Percentiles rank a stretch among this genome's conserved stretches.
Conservation (phyloP, 2,888 invertebrate genomes). For the Bruchidius siliquastri region DNA sequence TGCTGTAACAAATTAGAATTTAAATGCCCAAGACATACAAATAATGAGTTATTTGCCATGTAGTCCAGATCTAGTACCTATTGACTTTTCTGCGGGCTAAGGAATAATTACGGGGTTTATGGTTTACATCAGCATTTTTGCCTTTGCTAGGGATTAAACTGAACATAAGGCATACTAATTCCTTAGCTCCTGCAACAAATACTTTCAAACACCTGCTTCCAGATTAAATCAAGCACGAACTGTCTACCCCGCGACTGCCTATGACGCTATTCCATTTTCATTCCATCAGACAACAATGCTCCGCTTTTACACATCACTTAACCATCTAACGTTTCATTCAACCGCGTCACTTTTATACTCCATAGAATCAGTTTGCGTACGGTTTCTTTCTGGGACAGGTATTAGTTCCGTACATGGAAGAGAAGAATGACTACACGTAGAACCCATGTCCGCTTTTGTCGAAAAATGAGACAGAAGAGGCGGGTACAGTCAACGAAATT, state of each 20-base stretch:
- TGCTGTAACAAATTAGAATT: no score
- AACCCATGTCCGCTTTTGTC: constrained; percentile 37
- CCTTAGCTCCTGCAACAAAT: no score
- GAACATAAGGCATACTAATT: no score
- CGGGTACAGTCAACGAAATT: constrained; percentile 14
- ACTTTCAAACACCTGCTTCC: not conserved
- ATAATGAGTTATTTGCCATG: no score
- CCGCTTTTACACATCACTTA: constrained; percentile 13
- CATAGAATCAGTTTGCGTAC: constrained; percentile 26
- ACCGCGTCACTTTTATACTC: constrained; percentile 13
- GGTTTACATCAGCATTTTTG: no score
- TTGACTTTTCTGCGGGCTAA: no score
- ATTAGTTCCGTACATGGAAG: constrained; percentile 42
- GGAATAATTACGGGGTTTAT: no score
- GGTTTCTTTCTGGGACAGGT: constrained; percentile 27
- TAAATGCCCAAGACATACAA: no score
- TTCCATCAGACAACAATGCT: not conserved
- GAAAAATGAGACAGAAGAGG: constrained; percentile 8
- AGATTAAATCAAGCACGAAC: not conserved
- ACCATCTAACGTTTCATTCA: constrained; percentile 20
- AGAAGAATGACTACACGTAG: constrained; percentile 36
- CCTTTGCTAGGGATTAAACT: no score
- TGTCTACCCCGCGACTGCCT: not conserved
- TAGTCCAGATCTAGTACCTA: no score
- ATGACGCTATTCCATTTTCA: not conserved